These are phyloP conservation scores for Meriones psammophilus DNA, from an alignment of 2,797 vertebrate species.

Conservation along the genomic window DNA sequence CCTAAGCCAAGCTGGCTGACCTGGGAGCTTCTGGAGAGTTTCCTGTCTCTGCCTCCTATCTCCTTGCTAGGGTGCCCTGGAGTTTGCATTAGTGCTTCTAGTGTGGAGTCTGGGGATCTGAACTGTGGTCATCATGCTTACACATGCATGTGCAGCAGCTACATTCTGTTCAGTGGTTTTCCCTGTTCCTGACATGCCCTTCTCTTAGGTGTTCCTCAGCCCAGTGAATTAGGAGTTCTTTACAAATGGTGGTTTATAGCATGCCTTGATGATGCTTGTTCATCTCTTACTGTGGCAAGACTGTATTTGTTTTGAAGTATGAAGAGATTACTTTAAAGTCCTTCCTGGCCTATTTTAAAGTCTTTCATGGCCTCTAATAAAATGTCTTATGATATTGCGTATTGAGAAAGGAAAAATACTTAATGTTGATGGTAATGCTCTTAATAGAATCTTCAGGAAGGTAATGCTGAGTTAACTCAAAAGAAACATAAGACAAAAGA, in stretches of 20 bases:
- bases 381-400: background rate
- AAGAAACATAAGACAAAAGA: slow-evolving; percentile 39
- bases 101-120: background rate
- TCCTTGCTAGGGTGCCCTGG: background rate
- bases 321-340: background rate
- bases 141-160: background rate
- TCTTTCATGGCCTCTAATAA: background rate
- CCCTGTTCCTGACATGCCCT: background rate
- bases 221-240: background rate
- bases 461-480: background rate
- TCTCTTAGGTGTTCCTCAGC: background rate
- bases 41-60: background rate
- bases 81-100: too few relatives aligned
- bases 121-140: background rate
- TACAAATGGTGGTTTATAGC: background rate
- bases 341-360: background rate
- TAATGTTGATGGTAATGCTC: background rate
- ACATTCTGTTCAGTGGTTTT: background rate
- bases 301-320: slow-evolving; percentile 15
- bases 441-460: background rate
- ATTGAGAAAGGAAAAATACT: background rate
- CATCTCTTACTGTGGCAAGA: background rate
- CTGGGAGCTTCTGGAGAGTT: background rate
- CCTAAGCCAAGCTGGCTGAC: too few relatives aligned
- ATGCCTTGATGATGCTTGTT: background rate